Base-by-base conservation (phyloP, 2,888 invertebrate species). In the Drosophila melanosoma region DNA sequence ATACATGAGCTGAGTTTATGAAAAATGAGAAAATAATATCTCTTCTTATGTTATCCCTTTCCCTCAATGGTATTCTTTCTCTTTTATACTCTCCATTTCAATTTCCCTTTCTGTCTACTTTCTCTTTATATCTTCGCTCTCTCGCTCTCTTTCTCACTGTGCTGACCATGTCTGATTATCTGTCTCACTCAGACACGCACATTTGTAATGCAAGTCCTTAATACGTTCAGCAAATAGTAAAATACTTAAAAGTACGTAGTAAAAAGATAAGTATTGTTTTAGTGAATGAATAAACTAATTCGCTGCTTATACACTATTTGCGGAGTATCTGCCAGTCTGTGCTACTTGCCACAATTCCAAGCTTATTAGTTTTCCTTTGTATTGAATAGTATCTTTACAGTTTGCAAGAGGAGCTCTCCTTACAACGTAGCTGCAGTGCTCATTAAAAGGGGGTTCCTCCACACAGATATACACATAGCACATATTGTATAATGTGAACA, bases 361-460 rank as follows among this genome's bases (percentile, higher is more conserved):
- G 3, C 7, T 48, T 36, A 38, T 20, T n/a, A n/a, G 53, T 23
- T 54, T 23, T 61, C 20, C 54, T 23, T 17, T 52, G 33, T 35
- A 36, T 32, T 63, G 40, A 40, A 17, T 17, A 20, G 23, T 20
- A 10, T 53, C 12, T 11, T 20, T n/a, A 40, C 33, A 66, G 53
- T 65, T 54, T 66, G 65, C 49, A 71, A 71, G 54, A 35, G 70
- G 48, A 57, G 64, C 64, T 66, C 51, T 61, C 36, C 60, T 59
- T 45, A 64, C 66, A 77, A 80, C 60, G 67, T 45, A 54, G 76
- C 64, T 71, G 65, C 59, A 32, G 29, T 33, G 69, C 15, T 61
- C 64, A 26, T 56, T 29, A 32, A 49, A 63, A 38, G 52, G 65
- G 26, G 62, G 56, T 61, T 45, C 36, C 36, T n/a, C 29, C 33